Evolutionary conservation across 64 coral and sea anemone species (phyloP).

Genomic region (Exaiptasia diaphana): DNA sequence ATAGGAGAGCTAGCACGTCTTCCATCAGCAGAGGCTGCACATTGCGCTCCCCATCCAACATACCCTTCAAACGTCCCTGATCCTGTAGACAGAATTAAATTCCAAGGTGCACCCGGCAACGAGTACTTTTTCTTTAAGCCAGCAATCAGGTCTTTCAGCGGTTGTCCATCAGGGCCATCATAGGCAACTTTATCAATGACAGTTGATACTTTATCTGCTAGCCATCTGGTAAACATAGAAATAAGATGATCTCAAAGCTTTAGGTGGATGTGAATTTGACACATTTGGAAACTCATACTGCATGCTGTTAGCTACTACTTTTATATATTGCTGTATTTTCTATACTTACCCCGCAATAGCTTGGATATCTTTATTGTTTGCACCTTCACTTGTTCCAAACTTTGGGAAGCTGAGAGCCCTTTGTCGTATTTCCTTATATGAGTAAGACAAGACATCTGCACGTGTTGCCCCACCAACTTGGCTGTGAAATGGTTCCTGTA

Average conservation of each 20-base stretch:
- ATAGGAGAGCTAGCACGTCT: constrained; percentile 32
- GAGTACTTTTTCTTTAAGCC: constrained; percentile 70
- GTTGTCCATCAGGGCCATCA: constrained; percentile 11
- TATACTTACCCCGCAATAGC: constrained; percentile 41
- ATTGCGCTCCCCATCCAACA: constrained; percentile 58
- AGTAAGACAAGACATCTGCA: constrained; percentile 39
- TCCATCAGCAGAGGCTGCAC: constrained; percentile 71
- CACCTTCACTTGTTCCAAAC: constrained; percentile 73
- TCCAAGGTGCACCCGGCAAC: constrained; percentile 26
- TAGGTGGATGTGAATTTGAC: too few relatives aligned
- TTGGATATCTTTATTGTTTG: constrained; percentile 48
- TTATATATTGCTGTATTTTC: too few relatives aligned
- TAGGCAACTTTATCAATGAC: constrained; percentile 30
- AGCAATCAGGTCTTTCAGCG: constrained; percentile 20
- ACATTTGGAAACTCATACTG: not conserved
- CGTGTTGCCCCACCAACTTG: constrained; percentile 44
- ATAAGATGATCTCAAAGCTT: not conserved
- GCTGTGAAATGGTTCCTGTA: constrained; percentile 72
- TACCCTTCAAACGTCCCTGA: constrained; percentile 80
- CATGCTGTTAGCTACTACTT: not conserved
- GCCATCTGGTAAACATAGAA: not conserved
- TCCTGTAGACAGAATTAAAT: constrained; percentile 55
- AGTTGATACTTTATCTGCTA: constrained; percentile 41
- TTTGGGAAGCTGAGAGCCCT: constrained; percentile 58
- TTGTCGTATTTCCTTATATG: constrained; percentile 66